phyloP scores from a whole-genome alignment of 2,113 vertebrate species.

The Lasiurus cinereus region DNA sequence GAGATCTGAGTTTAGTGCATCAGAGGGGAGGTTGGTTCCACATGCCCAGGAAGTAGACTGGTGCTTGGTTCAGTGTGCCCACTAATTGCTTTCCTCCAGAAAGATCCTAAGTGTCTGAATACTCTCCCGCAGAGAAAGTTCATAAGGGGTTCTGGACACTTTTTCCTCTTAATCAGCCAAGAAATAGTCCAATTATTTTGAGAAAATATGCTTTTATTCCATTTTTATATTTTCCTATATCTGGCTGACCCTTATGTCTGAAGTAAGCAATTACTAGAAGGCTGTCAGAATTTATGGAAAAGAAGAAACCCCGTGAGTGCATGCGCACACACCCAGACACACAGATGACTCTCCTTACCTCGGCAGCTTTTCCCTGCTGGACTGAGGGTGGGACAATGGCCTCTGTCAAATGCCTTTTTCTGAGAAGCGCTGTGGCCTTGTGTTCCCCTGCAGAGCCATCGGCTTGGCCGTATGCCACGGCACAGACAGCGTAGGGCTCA shows the following conservation, averaged over 20 bases:
- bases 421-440: neutral
- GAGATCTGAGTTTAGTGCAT: neutral
- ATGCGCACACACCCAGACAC: neutral
- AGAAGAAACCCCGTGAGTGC: neutral
- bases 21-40: neutral
- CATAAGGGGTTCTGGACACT: neutral
- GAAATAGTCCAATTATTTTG: neutral
- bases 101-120: neutral
- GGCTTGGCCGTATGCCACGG: neutral
- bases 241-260: neutral
- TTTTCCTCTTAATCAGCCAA: neutral
- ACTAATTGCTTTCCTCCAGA: neutral
- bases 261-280: neutral
- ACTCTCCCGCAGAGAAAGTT: neutral
- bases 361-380: neutral
- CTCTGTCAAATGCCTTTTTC: neutral
- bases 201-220: neutral
- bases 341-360: neutral
- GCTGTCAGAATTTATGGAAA: neutral
- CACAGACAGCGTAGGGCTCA: fast-evolving
- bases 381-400: neutral
- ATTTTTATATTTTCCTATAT: neutral
- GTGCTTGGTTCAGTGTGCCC: neutral
- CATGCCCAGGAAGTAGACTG: neutral
- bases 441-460: neutral